phyloP scores from a whole-genome alignment of 2,888 invertebrate genomes.

The Deilephila elpenor region DNA sequence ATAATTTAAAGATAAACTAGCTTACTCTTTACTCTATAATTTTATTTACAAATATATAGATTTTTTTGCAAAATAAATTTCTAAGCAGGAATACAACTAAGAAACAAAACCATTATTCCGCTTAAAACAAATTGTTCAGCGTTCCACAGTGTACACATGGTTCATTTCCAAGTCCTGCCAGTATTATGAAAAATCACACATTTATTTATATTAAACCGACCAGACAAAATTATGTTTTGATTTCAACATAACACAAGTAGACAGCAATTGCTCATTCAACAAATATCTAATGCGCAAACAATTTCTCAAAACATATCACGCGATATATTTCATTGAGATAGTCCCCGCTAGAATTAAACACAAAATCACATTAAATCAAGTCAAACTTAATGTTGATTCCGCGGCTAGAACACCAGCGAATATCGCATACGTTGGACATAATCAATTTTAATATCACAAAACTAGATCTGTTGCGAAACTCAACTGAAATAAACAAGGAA shows the following conservation, averaged over 20 bases:
- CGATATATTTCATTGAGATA: conserved; percentile 18
- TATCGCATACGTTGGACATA: conserved; percentile 24
- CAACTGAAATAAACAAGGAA: conserved; percentile 65
- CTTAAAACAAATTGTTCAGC: too few relatives aligned
- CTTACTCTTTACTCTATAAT: too few relatives aligned
- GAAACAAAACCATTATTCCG: too few relatives aligned
- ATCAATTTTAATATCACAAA: conserved; percentile 48
- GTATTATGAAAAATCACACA: background rate
- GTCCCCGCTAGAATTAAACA: conserved; percentile 21
- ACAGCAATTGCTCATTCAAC: conserved; percentile 14
- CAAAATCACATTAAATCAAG: conserved; percentile 35
- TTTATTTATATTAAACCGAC: background rate
- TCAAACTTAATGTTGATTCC: conserved; percentile 43
- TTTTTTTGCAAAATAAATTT: too few relatives aligned
- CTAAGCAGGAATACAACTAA: too few relatives aligned
- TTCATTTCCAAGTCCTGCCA: background rate
- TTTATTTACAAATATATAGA: too few relatives aligned
- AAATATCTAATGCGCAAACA: conserved; percentile 12
- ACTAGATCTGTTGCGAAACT: conserved; percentile 45
- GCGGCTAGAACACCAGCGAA: conserved; percentile 3
- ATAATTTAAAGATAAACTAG: too few relatives aligned
- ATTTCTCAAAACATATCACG: conserved; percentile 11
- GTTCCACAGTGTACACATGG: too few relatives aligned
- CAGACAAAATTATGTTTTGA: conserved; percentile 18
- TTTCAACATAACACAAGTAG: background rate